phyloP scores from a whole-genome alignment of 1,140 invertebrate species.

The Solenopsis invicta region DNA sequence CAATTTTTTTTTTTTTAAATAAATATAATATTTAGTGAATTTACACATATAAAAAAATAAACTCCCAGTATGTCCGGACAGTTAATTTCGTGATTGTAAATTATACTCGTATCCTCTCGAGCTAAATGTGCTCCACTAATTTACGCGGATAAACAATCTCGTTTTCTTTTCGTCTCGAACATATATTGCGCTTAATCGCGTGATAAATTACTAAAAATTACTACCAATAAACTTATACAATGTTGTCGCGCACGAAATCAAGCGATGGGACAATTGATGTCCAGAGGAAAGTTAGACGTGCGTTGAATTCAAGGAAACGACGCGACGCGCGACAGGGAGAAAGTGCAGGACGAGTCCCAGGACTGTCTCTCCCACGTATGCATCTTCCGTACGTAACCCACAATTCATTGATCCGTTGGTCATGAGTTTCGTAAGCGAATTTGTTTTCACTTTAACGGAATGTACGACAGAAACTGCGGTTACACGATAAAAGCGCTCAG shows the following conservation, averaged over 20 bases:
- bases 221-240: neutral
- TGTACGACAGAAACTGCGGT: neutral
- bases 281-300: conserved; percentile 44
- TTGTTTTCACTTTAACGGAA: conserved; percentile 45
- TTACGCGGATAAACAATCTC: neutral
- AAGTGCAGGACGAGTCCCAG: conserved; percentile 54
- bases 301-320: conserved; percentile 55
- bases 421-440: conserved; percentile 64
- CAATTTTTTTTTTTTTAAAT: too few relatives aligned
- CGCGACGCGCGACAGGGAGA: conserved; percentile 53
- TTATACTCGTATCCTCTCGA: neutral
- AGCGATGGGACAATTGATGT: conserved; percentile 25
- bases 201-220: conserved; percentile 16
- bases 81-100: too few relatives aligned
- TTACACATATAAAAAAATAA: too few relatives aligned
- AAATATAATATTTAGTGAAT: too few relatives aligned
- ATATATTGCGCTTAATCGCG: too few relatives aligned
- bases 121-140: neutral
- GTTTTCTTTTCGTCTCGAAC: neutral
- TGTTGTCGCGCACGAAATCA: neutral
- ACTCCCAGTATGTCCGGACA: too few relatives aligned
- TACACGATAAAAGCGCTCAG: neutral
- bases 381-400: conserved; percentile 57
- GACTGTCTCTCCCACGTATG: conserved; percentile 66
- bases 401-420: conserved; percentile 65